phyloP scores from a whole-genome alignment of 2,113 vertebrate genomes.

The Phrynosoma platyrhinos region DNA sequence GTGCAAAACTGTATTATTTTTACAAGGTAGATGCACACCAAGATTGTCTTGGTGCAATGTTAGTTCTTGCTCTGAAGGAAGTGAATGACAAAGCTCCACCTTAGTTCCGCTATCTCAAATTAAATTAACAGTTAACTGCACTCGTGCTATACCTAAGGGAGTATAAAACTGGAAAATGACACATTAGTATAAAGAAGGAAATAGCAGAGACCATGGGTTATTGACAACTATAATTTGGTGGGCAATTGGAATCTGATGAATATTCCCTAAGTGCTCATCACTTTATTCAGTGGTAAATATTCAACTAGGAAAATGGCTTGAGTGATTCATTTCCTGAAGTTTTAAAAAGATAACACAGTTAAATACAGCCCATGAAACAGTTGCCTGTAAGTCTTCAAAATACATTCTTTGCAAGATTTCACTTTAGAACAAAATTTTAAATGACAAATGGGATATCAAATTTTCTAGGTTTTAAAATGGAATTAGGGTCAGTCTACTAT shows the following conservation, averaged over 20 bases:
- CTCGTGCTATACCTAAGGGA: neutral
- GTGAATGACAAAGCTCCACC: neutral
- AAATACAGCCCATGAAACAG: conserved; percentile 69
- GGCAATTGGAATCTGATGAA: conserved; percentile 61
- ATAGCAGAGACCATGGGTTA: conserved; percentile 41
- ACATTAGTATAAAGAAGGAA: conserved; percentile 35
- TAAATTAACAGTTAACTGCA: conserved; percentile 52
- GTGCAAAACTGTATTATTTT: too few species aligned
- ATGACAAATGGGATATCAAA: neutral
- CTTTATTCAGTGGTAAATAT: conserved; percentile 78
- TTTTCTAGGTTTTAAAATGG: conserved; percentile 17
- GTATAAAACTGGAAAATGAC: conserved; percentile 46
- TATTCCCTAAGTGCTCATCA: conserved; percentile 66
- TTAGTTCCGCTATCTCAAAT: conserved; percentile 29
- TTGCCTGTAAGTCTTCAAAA: conserved; percentile 62
- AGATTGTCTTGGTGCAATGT: conserved; percentile 16
- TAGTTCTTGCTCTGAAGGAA: conserved; percentile 34
- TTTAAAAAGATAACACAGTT: conserved; percentile 77
- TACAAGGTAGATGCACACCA: neutral
- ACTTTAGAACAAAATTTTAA: conserved; percentile 45
- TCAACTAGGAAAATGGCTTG: conserved; percentile 79
- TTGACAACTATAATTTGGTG: conserved; percentile 60
- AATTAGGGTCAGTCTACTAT: conserved; percentile 27
- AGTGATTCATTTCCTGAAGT: conserved; percentile 83
- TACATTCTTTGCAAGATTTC: conserved; percentile 67